Conservation (phyloP, 2,113 vertebrate species). For the Scartelaos histophorus region DNA sequence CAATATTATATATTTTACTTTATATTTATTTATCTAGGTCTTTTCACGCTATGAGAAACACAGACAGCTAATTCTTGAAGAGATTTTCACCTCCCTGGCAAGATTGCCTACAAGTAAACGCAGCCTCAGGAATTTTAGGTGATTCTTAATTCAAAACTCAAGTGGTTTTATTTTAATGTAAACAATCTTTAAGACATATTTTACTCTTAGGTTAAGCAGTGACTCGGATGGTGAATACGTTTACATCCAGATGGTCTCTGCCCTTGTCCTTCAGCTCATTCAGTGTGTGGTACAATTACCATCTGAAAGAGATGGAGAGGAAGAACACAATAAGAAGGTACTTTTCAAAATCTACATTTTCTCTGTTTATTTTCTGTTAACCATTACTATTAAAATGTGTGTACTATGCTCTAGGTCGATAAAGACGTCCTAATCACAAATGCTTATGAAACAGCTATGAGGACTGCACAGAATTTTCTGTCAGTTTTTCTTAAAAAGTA, state of each 20-base stretch:
- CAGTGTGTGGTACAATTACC: conserved; percentile 95
- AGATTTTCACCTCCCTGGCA: conserved; percentile 96
- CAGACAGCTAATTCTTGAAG: conserved; percentile 95
- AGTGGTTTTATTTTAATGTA: background rate
- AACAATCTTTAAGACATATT: background rate
- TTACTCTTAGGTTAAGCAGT: conserved; percentile 84
- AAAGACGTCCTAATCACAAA: conserved; percentile 94
- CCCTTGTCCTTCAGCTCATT: conserved; percentile 95
- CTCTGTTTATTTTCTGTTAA: background rate
- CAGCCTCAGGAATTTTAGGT: conserved; percentile 96
- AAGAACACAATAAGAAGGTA: conserved; percentile 91
- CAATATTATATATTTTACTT: background rate
- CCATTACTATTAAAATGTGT: background rate
- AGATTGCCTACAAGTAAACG: conserved; percentile 95
- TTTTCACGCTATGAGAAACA: conserved; percentile 96
- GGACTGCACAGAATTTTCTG: conserved; percentile 97
- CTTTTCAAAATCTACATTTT: background rate
- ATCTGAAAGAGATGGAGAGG: conserved; percentile 82
- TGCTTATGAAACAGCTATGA: conserved; percentile 97
- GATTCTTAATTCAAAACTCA: background rate
- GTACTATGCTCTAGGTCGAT: conserved; percentile 82
- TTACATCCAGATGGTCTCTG: conserved; percentile 98
- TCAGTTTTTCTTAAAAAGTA: conserved; percentile 99
- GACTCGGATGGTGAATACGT: conserved; percentile 88
- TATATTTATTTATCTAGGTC: conserved; percentile 56